These are phyloP conservation scores for Denticeps clupeoides DNA, from an alignment of 2,797 vertebrate genomes.

Conservation along the genomic window DNA sequence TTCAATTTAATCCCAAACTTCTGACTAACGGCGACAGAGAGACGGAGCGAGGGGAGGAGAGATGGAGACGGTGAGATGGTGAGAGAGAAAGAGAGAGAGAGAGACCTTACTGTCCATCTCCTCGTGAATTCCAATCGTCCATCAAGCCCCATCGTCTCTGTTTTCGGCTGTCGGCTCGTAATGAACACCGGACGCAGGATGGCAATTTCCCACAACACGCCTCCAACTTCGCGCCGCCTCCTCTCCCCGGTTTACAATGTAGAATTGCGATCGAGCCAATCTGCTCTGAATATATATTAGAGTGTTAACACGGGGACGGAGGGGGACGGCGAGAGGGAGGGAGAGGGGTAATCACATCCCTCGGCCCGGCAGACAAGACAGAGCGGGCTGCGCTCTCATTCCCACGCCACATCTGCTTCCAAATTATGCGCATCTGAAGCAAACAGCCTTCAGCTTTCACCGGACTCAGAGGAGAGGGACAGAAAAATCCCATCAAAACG, in stretches of 20 bases:
- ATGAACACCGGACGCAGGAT: slow-evolving; percentile 15
- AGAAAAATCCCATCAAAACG: slow-evolving; percentile 25
- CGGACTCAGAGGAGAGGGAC: slow-evolving; percentile 3
- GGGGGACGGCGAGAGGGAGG: slow-evolving; percentile 32
- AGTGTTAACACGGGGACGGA: slow-evolving; percentile 73
- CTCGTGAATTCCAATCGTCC: background rate
- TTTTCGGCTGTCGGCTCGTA: slow-evolving; percentile 5
- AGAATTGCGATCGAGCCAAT: slow-evolving; percentile 79
- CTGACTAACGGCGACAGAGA: background rate
- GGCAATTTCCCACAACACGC: slow-evolving; percentile 52
- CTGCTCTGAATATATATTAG: slow-evolving; percentile 84
- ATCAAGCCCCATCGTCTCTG: background rate
- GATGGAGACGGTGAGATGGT: slow-evolving; percentile 7
- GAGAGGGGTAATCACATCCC: slow-evolving; percentile 53
- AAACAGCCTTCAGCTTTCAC: slow-evolving; percentile 41
- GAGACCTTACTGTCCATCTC: background rate
- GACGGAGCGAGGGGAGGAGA: slow-evolving; percentile 1
- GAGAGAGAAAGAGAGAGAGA: slow-evolving; percentile 8
- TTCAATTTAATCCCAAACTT: slow-evolving; percentile 17
- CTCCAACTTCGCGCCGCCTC: slow-evolving; percentile 62
- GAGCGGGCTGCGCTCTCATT: slow-evolving; percentile 47
- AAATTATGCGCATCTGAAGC: slow-evolving; percentile 73
- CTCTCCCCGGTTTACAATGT: slow-evolving; percentile 73
- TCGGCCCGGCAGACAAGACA: slow-evolving; percentile 45
- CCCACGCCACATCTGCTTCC: slow-evolving; percentile 68